These are phyloP conservation scores for Salticus scenicus DNA, from an alignment of 2,888 invertebrate species.

Conservation along the genomic window DNA sequence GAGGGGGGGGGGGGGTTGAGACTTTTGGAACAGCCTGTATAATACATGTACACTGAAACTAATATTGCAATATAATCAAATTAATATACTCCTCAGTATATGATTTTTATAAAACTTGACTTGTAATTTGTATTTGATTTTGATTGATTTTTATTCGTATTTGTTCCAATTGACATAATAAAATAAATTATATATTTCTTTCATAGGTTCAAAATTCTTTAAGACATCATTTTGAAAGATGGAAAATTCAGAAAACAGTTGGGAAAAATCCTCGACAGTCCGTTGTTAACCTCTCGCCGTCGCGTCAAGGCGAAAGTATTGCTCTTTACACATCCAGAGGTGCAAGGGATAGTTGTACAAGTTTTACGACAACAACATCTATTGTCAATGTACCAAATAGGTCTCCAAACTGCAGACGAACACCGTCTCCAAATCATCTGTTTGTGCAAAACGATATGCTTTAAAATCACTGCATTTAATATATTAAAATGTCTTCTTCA, in stretches of 20 bases:
- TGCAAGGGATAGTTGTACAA: conserved; percentile 66
- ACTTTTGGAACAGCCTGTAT: no score
- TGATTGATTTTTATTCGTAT: no score
- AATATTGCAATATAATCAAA: no score
- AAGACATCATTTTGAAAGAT: conserved; percentile 86
- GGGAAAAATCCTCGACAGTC: conserved; percentile 60
- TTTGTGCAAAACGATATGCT: conserved; percentile 57
- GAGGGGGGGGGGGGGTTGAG: no score
- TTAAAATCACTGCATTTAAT: no score
- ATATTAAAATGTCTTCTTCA: no score
- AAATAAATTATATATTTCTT: no score
- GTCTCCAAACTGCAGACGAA: conserved; percentile 26
- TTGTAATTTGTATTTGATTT: no score
- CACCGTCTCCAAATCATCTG: conserved; percentile 44
- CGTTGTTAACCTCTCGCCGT: conserved; percentile 44
- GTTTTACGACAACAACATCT: conserved; percentile 69
- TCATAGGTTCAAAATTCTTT: conserved; percentile 82
- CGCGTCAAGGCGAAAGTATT: conserved; percentile 62
- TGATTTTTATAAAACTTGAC: no score
- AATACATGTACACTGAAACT: no score
- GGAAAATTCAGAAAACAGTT: conserved; percentile 79
- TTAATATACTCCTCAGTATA: no score
- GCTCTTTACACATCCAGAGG: conserved; percentile 59
- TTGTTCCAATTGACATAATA: no score
- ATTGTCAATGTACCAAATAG: conserved; percentile 45